A percentile compares a stretch with the other conserved stretches of the same genome.
phyloP scores from a whole-genome alignment of 2,113 vertebrate species.

The Ramphastos sulfuratus region DNA sequence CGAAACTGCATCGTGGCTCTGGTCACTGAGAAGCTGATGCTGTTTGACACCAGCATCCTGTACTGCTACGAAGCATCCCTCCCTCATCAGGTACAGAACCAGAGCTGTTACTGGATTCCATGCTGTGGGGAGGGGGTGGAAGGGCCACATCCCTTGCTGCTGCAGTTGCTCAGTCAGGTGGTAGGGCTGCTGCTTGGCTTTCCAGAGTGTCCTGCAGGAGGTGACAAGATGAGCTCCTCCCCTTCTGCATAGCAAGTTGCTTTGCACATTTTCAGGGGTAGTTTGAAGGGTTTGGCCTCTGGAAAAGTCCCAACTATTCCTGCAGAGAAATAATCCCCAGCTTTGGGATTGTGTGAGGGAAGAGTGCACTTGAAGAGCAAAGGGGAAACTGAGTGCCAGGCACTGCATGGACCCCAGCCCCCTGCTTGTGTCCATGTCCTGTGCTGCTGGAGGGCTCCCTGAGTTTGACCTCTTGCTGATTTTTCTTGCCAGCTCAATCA shows the following conservation, averaged over 20 bases:
- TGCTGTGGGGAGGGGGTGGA: background rate
- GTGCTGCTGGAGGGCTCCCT: background rate
- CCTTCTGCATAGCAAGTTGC: background rate
- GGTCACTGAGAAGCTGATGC: constrained; percentile 85
- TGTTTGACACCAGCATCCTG: constrained; percentile 95
- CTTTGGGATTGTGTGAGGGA: background rate
- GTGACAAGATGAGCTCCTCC: background rate
- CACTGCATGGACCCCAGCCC: background rate
- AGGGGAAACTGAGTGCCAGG: background rate
- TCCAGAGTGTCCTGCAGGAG: background rate
- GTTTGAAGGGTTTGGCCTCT: background rate
- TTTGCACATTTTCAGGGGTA: background rate
- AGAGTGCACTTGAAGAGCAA: background rate
- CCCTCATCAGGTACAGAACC: constrained; percentile 83
- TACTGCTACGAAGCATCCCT: constrained; percentile 96
- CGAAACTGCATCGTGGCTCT: constrained; percentile 92
- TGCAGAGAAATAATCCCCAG: background rate
- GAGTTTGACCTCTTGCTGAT: background rate
- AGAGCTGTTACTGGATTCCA: background rate
- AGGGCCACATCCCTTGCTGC: background rate
- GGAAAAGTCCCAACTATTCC: background rate
- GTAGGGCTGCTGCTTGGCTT: background rate
- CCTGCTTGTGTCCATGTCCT: background rate
- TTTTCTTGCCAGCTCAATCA: background rate
- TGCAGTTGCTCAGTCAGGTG: background rate